phyloP scores from a whole-genome alignment of 2,113 vertebrate species.

The Aphyosemion australe region DNA sequence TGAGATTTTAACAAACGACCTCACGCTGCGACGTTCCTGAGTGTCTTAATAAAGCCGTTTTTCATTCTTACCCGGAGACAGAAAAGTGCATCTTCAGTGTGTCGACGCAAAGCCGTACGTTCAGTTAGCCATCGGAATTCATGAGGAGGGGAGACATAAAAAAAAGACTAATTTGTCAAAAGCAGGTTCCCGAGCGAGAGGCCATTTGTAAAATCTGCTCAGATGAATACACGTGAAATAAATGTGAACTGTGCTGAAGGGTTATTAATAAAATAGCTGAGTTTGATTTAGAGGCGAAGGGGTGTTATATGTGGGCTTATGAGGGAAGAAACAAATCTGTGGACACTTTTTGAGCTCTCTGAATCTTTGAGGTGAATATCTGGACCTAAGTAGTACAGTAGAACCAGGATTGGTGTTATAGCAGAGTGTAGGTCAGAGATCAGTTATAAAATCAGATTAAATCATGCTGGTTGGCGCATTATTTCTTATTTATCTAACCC shows the following conservation, averaged over 20 bases:
- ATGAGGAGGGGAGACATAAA: slow-evolving; percentile 55
- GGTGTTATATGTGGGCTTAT: slow-evolving; percentile 3
- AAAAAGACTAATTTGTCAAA: slow-evolving; percentile 69
- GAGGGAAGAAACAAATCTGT: slow-evolving; percentile 44
- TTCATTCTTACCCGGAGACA: slow-evolving; percentile 41
- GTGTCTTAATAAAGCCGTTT: slow-evolving; percentile 58
- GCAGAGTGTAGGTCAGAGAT: slow-evolving; percentile 20
- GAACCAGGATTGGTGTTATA: slow-evolving; percentile 30
- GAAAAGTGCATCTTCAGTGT: slow-evolving; percentile 25
- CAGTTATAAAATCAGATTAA: slow-evolving; percentile 33
- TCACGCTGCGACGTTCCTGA: slow-evolving; percentile 37
- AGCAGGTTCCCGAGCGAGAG: slow-evolving; percentile 52
- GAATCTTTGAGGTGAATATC: slow-evolving; percentile 22
- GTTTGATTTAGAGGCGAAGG: slow-evolving; percentile 72
- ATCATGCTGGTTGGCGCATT: slow-evolving; percentile 18
- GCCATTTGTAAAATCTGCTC: slow-evolving; percentile 74
- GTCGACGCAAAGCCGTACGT: slow-evolving; percentile 35
- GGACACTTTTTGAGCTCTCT: slow-evolving; percentile 46
- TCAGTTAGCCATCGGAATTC: slow-evolving; percentile 71
- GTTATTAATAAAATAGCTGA: slow-evolving; percentile 73
- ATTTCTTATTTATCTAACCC: too few relatives aligned
- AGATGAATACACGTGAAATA: slow-evolving; percentile 77
- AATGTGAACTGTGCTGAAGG: slow-evolving; percentile 75
- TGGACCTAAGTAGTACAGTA: too few relatives aligned
- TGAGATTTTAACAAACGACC: slow-evolving; percentile 50